Conservation (phyloP, 2,113 vertebrate species). For the Gambusia affinis region DNA sequence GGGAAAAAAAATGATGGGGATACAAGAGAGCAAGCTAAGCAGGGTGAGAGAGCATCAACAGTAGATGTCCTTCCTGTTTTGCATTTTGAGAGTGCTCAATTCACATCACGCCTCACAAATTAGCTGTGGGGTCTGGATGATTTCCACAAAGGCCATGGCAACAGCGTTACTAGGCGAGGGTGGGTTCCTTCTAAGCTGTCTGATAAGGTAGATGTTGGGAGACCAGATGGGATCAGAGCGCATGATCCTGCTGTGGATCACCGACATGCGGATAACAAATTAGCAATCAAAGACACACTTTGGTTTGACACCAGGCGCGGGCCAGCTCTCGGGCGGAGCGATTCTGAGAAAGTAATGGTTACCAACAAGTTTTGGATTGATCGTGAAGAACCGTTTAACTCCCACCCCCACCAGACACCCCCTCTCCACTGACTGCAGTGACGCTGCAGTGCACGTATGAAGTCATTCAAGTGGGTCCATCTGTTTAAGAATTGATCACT, state of each 20-base stretch:
- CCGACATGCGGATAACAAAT: conserved; percentile 24
- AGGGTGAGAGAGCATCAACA: conserved; percentile 5
- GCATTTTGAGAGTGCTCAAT: conserved; percentile 68
- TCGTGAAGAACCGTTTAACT: conserved; percentile 6
- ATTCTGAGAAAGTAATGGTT: conserved; percentile 8
- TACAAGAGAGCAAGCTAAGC: conserved; percentile 7
- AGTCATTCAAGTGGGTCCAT: conserved; percentile 33
- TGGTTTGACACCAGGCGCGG: neutral
- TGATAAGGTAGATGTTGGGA: conserved; percentile 41
- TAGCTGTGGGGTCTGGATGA: conserved; percentile 54
- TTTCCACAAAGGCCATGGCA: conserved; percentile 71
- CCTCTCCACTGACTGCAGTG: neutral
- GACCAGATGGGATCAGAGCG: conserved; percentile 38
- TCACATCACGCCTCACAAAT: conserved; percentile 66
- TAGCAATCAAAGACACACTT: conserved; percentile 15
- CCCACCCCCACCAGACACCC: too few species aligned
- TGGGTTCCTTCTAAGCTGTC: conserved; percentile 38
- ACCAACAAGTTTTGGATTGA: conserved; percentile 25
- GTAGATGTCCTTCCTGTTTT: conserved; percentile 40
- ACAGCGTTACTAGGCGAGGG: conserved; percentile 70
- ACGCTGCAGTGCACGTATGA: conserved; percentile 8
- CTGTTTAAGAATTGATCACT: conserved; percentile 24
- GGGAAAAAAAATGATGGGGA: conserved; percentile 2
- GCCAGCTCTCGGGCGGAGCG: neutral
- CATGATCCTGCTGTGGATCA: conserved; percentile 27